These are phyloP conservation scores for Syngnathus floridae DNA, from an alignment of 2,113 vertebrate genomes.

Conservation along the genomic window DNA sequence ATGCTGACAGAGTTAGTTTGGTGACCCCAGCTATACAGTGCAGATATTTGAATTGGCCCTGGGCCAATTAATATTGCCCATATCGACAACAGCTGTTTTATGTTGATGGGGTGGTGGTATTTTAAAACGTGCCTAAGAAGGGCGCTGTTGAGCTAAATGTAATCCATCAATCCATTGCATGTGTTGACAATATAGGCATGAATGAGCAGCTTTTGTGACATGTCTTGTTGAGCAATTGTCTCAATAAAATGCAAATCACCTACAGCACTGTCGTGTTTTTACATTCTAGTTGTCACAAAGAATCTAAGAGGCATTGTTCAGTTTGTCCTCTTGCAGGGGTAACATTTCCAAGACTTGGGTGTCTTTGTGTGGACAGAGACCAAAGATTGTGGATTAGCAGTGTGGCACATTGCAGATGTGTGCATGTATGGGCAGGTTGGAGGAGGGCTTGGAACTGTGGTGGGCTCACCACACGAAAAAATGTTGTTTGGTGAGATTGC, in stretches of 20 bases:
- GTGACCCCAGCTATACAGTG: too few relatives aligned
- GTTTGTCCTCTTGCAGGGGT: conserved; percentile 51
- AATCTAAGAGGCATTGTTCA: conserved; percentile 7
- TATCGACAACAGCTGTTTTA: background rate
- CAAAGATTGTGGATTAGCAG: conserved; percentile 61
- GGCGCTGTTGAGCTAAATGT: conserved; percentile 43
- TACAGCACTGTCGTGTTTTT: background rate
- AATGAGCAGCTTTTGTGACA: background rate
- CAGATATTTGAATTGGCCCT: too few relatives aligned
- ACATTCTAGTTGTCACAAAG: background rate
- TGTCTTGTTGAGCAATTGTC: background rate
- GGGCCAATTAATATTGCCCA: too few relatives aligned
- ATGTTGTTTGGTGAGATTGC: conserved; percentile 74
- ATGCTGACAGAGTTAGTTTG: too few relatives aligned
- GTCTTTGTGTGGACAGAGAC: conserved; percentile 65
- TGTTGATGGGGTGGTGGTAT: background rate
- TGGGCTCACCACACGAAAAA: conserved; percentile 66
- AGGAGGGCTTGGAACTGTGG: conserved; percentile 65
- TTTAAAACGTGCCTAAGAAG: conserved; percentile 10
- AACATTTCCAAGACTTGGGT: conserved; percentile 46
- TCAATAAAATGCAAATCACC: background rate
- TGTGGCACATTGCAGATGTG: conserved; percentile 54
- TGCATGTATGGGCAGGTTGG: conserved; percentile 67
- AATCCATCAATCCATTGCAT: background rate
- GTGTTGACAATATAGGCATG: background rate